phyloP scores from a whole-genome alignment of 2,797 vertebrate genomes.

The Sciaenops ocellatus region DNA sequence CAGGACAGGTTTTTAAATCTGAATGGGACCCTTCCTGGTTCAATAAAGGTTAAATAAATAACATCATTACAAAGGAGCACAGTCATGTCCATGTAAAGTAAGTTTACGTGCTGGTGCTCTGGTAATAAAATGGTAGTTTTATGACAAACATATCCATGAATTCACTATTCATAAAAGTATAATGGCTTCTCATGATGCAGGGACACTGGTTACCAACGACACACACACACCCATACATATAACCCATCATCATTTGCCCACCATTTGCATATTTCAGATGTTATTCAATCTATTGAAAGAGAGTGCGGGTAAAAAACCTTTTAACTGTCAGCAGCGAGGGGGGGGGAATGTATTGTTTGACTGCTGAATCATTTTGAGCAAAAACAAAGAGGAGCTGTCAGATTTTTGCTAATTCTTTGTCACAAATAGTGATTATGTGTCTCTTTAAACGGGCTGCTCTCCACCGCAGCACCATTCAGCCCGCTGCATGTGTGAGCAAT shows the following conservation, averaged over 20 bases:
- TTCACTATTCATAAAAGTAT: slow-evolving; percentile 5
- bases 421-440: slow-evolving; percentile 58
- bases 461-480: slow-evolving; percentile 12
- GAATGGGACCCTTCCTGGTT: too few species aligned
- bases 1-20: too few species aligned
- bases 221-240: slow-evolving; percentile 8
- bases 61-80: background rate
- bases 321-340: slow-evolving; percentile 11
- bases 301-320: slow-evolving; percentile 14
- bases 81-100: background rate
- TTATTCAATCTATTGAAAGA: slow-evolving; percentile 50
- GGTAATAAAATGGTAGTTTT: background rate
- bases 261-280: slow-evolving; percentile 54
- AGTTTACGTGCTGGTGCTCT: background rate
- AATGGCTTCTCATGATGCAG: slow-evolving; percentile 11
- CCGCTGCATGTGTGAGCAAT: slow-evolving; percentile 41
- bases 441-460: slow-evolving; percentile 43
- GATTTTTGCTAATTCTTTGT: slow-evolving; percentile 45
- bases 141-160: slow-evolving; percentile 17
- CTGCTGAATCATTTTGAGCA: slow-evolving; percentile 49
- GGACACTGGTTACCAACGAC: background rate
- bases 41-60: too few species aligned
- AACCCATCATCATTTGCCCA: slow-evolving; percentile 11
- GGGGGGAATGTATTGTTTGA: slow-evolving; percentile 35
- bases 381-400: slow-evolving; percentile 57